Evolutionary conservation across 30 jellyfish, hydroid and myxozoan species (phyloP).

Genomic region (Turritopsis rubra): DNA sequence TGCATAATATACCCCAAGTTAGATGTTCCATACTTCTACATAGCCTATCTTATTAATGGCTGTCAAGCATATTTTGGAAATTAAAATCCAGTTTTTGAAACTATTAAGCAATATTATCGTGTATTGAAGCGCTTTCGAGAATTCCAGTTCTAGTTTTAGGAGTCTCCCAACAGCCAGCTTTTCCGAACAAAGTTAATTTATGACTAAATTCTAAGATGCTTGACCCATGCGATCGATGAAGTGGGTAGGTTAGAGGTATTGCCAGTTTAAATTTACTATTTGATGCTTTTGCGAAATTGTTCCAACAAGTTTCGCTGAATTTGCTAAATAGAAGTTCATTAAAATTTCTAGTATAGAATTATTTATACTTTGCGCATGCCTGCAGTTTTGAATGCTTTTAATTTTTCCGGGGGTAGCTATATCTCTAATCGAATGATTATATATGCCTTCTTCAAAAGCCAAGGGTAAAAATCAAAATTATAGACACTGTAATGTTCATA

Average conservation of each 20-base stretch:
- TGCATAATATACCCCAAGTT: too few relatives aligned
- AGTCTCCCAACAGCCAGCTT: neutral
- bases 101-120: too few relatives aligned
- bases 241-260: neutral
- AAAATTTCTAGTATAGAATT: neutral
- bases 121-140: too few relatives aligned
- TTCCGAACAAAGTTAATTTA: too few relatives aligned
- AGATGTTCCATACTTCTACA: too few relatives aligned
- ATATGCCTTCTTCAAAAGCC: neutral
- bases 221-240: too few relatives aligned
- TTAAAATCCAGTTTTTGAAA: too few relatives aligned
- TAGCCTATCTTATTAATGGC: too few relatives aligned
- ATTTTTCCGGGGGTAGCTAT: neutral
- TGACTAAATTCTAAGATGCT: neutral
- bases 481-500: too few relatives aligned
- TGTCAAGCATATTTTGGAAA: too few relatives aligned
- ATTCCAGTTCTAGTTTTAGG: too few relatives aligned
- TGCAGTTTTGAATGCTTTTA: neutral
- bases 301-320: neutral
- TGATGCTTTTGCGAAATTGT: neutral
- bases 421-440: neutral
- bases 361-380: slow-evolving; percentile 17
- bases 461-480: neutral
- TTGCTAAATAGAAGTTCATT: neutral
- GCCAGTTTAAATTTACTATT: too few relatives aligned